These are phyloP conservation scores for Agrotis ipsilon DNA, from an alignment of 2,888 invertebrate genomes.

Conservation along the genomic window DNA sequence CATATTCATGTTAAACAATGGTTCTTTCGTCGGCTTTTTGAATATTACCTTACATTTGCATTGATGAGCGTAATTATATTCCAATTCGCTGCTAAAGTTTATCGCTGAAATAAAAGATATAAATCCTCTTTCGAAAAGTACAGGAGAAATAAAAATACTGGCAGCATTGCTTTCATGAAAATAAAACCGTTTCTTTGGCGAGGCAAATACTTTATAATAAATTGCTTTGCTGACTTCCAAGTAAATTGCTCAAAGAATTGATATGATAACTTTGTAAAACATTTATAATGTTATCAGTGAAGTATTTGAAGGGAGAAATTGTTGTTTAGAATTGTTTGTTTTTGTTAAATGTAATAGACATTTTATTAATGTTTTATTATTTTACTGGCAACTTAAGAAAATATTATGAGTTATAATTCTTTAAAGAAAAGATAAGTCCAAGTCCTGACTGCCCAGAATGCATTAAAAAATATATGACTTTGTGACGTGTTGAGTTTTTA, in stretches of 20 bases:
- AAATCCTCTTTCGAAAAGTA: slow-evolving; percentile 28
- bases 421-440: too few relatives aligned
- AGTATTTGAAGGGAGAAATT: slow-evolving; percentile 18
- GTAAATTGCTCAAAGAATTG: slow-evolving; percentile 32
- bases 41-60: slow-evolving; percentile 29
- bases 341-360: not conserved
- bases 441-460: too few relatives aligned
- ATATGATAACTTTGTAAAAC: slow-evolving; percentile 28
- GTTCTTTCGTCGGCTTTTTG: slow-evolving; percentile 10
- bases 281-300: slow-evolving; percentile 22
- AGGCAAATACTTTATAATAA: slow-evolving; percentile 38
- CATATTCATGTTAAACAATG: slow-evolving; percentile 42
- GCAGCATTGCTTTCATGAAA: slow-evolving; percentile 25
- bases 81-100: slow-evolving; percentile 13
- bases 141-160: slow-evolving; percentile 34
- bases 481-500: too few relatives aligned
- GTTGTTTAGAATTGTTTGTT: slow-evolving; percentile 5
- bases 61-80: slow-evolving; percentile 34
- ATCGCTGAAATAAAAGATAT: slow-evolving; percentile 6
- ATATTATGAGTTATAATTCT: too few relatives aligned
- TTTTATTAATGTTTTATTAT: too few relatives aligned
- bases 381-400: too few relatives aligned
- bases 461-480: too few relatives aligned
- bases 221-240: slow-evolving; percentile 32
- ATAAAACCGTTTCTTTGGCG: slow-evolving; percentile 25